phyloP scores from a whole-genome alignment of 2,113 vertebrate genomes.

The Phrynosoma platyrhinos region DNA sequence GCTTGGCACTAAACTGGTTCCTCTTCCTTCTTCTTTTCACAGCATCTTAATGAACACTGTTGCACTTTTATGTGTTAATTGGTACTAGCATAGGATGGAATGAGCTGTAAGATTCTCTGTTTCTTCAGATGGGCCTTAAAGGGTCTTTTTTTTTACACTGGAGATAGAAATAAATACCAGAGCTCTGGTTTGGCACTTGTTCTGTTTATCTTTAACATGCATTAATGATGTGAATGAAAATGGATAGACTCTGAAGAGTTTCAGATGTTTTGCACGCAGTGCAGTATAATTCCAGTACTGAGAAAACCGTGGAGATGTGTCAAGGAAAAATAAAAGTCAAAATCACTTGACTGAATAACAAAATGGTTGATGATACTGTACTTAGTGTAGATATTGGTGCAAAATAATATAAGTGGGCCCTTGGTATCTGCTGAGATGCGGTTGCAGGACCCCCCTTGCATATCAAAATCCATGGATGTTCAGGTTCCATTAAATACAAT shows the following conservation, averaged over 20 bases:
- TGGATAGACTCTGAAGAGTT: neutral
- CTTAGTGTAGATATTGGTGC: neutral
- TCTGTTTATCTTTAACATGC: constrained; percentile 30
- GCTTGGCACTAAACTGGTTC: neutral
- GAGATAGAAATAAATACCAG: neutral
- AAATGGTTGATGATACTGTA: neutral
- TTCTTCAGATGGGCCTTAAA: constrained; percentile 9
- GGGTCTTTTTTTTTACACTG: neutral
- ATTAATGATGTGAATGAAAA: constrained; percentile 23
- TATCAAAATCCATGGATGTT: no score
- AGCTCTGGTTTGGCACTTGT: neutral
- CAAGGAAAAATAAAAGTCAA: neutral
- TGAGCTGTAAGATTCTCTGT: neutral
- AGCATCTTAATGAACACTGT: neutral
- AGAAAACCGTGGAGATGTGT: neutral
- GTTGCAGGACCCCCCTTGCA: no score
- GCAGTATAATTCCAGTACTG: constrained; percentile 1
- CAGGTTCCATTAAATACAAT: no score
- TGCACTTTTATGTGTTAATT: constrained; percentile 15
- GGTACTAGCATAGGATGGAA: neutral
- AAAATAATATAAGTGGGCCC: neutral
- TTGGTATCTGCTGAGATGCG: no score
- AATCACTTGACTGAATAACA: neutral
- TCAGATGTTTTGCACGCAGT: constrained; percentile 4
- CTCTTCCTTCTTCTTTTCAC: neutral